Percentiles rank a stretch among this genome's conserved stretches.
These are phyloP conservation scores for Drosophila subpulchrella DNA, from an alignment of 1,140 invertebrate species.

Conservation along the genomic window DNA sequence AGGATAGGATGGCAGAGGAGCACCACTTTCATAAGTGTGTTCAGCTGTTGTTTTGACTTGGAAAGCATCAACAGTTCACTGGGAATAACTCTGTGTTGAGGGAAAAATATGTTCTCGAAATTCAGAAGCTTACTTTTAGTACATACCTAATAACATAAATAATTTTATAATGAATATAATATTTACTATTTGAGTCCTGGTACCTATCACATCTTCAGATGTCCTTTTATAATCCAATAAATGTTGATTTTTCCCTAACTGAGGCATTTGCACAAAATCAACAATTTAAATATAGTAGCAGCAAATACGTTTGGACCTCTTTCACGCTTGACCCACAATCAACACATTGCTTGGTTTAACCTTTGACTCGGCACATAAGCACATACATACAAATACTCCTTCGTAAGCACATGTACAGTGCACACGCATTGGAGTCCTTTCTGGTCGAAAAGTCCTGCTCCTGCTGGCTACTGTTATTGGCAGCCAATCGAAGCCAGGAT, in stretches of 20 bases:
- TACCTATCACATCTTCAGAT: not conserved
- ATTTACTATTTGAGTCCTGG: not conserved
- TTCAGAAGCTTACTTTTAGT: not conserved
- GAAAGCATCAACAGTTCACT: not conserved
- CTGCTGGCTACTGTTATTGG: conserved; percentile 51
- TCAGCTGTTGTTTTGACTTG: not conserved
- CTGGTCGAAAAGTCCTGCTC: conserved; percentile 18
- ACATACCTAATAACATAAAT: not conserved
- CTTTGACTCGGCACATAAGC: conserved; percentile 42
- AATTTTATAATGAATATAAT: too few species aligned
- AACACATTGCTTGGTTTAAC: conserved; percentile 50
- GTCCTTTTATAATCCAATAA: not conserved
- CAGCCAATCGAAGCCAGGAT: conserved; percentile 59
- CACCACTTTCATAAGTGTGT: not conserved
- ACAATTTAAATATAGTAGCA: conserved; percentile 59
- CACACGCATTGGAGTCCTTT: conserved; percentile 10
- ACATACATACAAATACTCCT: not conserved
- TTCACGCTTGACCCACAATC: conserved; percentile 69
- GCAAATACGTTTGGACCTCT: conserved; percentile 45
- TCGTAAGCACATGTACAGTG: conserved; percentile 1
- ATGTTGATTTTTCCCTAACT: conserved; percentile 4
- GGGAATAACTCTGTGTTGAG: not conserved
- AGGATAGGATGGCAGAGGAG: not conserved
- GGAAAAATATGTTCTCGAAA: not conserved
- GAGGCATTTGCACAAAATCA: conserved; percentile 55